These are phyloP conservation scores for Mantis religiosa DNA, from an alignment of 2,888 invertebrate species.

Conservation along the genomic window DNA sequence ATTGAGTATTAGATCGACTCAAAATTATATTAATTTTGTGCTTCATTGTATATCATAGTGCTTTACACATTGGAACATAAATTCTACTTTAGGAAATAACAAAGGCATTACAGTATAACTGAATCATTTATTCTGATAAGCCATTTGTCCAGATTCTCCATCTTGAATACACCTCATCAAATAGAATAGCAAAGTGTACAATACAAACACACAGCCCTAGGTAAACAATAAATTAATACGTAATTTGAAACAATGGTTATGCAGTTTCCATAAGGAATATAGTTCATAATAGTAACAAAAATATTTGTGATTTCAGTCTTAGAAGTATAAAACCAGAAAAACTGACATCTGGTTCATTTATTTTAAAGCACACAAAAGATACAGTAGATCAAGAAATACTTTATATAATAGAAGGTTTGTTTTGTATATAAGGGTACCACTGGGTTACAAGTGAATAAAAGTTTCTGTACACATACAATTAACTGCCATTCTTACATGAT, in stretches of 20 bases:
- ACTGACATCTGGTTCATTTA: background rate
- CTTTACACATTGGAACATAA: no score
- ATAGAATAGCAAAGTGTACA: background rate
- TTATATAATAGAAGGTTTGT: background rate
- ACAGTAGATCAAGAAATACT: background rate
- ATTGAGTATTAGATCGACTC: no score
- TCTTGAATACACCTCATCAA: background rate
- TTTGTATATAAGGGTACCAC: background rate
- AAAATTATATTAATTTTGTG: no score
- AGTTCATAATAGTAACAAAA: background rate
- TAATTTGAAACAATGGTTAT: background rate
- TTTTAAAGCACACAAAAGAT: background rate
- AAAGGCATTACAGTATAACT: background rate
- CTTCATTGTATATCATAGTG: no score
- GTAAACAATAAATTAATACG: background rate
- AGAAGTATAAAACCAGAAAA: background rate
- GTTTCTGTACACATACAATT: background rate
- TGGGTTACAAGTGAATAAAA: background rate
- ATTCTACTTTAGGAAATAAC: background rate
- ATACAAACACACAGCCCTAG: background rate
- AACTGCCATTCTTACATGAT: background rate
- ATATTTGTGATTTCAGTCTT: background rate
- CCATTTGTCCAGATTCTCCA: background rate
- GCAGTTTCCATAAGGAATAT: background rate
- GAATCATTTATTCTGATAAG: background rate